Base-by-base conservation (phyloP, 1,140 invertebrate species). In the Anthonomus grandis region DNA sequence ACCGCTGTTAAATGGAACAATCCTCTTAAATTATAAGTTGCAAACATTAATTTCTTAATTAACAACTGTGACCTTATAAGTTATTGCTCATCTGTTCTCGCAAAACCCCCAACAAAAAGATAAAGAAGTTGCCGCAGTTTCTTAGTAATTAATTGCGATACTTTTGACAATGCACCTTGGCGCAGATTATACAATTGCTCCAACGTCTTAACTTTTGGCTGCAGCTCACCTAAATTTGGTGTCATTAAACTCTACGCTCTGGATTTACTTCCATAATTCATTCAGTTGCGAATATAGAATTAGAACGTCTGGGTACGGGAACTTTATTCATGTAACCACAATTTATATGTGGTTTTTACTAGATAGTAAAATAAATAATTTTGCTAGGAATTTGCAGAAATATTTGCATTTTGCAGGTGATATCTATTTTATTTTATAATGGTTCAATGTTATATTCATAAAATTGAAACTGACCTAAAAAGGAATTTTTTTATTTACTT, bases 11-110 rank as follows among this genome's bases (percentile, higher is more conserved):
- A 63, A 55, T 58, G 54, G 63, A 64, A 70, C 66, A 67, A 66
- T 67, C 56, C 62, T 64, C 65, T 66, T 64, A 64, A 69, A 70
- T 71, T 69, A 67, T 66, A 69, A 71, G 66, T 70, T 68, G 51
- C 60, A 65, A 68, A 65, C 66, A 67, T 63, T 68, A 70, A 71
- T 71, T 71, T 70, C 70, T 70, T 70, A 71, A 71, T 71, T 71
- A 71, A 68, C 70, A 70, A 70, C 68, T 70, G 68, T 66, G 68
- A 70, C 70, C 68, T 70, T 63, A 65, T 70, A 70, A 71, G 67
- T 71, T 70, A 71, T 70, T 71, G 68, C 70, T 70, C 68, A 66
- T 67, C 68, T 67, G 68, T 63, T 63, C 63, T 60, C 62, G 50
- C 56, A 60, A 60, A 65, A 62, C 59, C 47, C 31, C 45, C 49